Evolutionary conservation across 1,140 invertebrate species (phyloP).

Genomic region (Mesaphorura yosii): DNA sequence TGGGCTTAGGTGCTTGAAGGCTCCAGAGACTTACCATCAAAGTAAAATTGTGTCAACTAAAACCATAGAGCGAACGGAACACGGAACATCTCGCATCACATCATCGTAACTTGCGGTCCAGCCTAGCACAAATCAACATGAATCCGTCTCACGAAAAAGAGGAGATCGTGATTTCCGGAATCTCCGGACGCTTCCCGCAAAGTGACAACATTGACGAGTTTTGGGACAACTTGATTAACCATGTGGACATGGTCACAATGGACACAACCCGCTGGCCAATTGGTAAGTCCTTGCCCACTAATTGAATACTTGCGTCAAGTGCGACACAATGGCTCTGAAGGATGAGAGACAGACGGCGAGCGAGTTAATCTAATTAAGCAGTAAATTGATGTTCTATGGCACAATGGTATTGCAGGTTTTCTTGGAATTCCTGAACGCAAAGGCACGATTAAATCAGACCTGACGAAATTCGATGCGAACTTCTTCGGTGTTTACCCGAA

Average conservation of each 20-base stretch:
- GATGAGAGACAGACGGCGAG: not conserved
- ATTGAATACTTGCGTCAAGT: constrained; percentile 33
- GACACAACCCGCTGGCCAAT: constrained; percentile 59
- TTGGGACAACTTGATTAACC: constrained; percentile 66
- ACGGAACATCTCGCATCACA: too few relatives aligned
- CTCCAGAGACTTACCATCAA: too few relatives aligned
- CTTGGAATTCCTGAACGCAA: constrained; percentile 58
- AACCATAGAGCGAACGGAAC: too few relatives aligned
- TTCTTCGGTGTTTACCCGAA: constrained; percentile 88
- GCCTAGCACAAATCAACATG: too few relatives aligned
- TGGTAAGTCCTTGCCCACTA: constrained; percentile 17
- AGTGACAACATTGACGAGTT: constrained; percentile 78
- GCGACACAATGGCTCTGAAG: not conserved
- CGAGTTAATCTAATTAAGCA: not conserved
- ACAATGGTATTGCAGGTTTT: not conserved
- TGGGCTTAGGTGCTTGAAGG: too few relatives aligned
- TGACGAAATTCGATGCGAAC: constrained; percentile 75
- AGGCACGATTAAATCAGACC: constrained; percentile 81
- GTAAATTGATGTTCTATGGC: not conserved
- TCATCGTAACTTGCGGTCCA: too few relatives aligned
- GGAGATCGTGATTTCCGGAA: constrained; percentile 74
- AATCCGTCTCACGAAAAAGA: constrained; percentile 45
- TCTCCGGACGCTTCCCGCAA: constrained; percentile 80
- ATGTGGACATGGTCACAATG: constrained; percentile 75
- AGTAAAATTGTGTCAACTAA: too few relatives aligned